Evolutionary conservation across 1,140 invertebrate species (phyloP), one percentile per base, ranked within the genome.

Genomic region (Bombus breviceps): DNA sequence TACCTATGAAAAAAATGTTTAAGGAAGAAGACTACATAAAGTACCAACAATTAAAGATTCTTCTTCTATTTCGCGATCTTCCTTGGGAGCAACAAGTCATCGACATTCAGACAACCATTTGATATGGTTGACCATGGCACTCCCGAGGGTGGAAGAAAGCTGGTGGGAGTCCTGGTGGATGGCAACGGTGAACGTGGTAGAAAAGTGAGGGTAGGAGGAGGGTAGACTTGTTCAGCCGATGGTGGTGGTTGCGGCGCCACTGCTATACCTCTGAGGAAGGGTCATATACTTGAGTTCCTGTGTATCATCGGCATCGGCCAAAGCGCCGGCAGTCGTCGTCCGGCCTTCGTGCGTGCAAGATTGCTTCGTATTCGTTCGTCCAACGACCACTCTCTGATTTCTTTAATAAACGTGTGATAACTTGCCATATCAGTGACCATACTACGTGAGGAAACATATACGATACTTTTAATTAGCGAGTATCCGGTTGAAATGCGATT

Each of bases 201-300:
- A 77, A 57, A 57, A 78, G 37, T 64, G 34, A 66, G 25, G 66
- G n/a, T 79, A 53, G 39, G 66, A 71, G 78, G 57, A 74, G 78
- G 69, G 59, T 81, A 57, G 79, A 37, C 43, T 37, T 28, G 83
- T 25, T 43, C 22, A 25, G 8, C 2, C 25, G 71, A 85, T 74
- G 83, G 76, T 80, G 83, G 53, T 85, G 78, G 83, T 64, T 79
- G 77, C 83, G 83, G 77, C 83, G 83, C 83, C 83, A 81, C 84
- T 75, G 78, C 37, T 71, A 68, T 37, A 74, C 47, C 83, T 73
- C 66, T 39, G 68, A 79, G 47, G 47, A 69, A 78, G 53, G 53
- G 76, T 80, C 83, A 71, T 69, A 76, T 43, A 69, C 74, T 78
- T 59, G 28, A 37, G 76, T 62, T 66, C 71, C 71, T 53, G 84